Percentiles rank a stretch among this genome's conserved stretches.
Conservation (phyloP, 2,797 vertebrate genomes). For the Eulemur albifrons region DNA sequence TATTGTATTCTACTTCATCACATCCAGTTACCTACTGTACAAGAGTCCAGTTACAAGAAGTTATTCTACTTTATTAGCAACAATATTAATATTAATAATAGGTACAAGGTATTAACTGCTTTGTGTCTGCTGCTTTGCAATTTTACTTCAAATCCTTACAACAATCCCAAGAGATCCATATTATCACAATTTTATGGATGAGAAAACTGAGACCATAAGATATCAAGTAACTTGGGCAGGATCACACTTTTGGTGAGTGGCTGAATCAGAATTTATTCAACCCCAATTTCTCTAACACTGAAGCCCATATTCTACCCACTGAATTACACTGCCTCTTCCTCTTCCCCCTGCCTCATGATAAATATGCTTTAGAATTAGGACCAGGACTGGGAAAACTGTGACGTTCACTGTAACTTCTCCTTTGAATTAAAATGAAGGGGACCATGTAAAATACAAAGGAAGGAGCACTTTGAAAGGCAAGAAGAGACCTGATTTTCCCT, state of each 20-base stretch:
- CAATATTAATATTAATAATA: background rate
- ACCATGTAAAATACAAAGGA: background rate
- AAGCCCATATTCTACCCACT: background rate
- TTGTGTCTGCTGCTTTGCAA: background rate
- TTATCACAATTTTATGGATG: background rate
- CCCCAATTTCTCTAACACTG: background rate
- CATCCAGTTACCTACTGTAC: background rate
- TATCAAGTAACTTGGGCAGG: background rate
- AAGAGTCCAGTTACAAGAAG: background rate
- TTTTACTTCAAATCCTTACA: background rate
- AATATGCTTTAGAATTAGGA: background rate
- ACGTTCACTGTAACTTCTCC: background rate
- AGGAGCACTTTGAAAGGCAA: slow-evolving; percentile 21
- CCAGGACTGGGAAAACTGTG: background rate
- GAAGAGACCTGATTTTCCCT: background rate
- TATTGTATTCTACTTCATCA: background rate
- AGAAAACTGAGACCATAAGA: slow-evolving; percentile 5
- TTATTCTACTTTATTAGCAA: background rate
- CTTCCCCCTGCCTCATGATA: background rate
- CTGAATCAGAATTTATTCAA: background rate
- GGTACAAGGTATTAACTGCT: background rate
- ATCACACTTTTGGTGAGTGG: background rate
- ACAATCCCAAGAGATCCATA: background rate
- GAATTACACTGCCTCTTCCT: background rate
- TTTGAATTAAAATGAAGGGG: background rate